Base-by-base conservation (phyloP, 2,797 vertebrate species). In the Salarias fasciatus region DNA sequence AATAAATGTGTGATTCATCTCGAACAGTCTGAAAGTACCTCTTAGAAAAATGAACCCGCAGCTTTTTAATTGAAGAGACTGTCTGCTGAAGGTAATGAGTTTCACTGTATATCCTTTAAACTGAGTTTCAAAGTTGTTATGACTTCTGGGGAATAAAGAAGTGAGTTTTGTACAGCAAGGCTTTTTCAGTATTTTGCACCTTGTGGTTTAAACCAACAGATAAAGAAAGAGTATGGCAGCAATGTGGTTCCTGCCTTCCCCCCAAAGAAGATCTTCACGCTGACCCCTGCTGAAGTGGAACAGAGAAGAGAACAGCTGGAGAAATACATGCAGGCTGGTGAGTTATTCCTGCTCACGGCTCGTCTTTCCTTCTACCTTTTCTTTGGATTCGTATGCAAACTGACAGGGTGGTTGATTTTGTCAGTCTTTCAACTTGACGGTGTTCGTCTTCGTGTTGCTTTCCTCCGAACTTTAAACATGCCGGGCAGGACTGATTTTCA, bases 271-370 rank as follows among this genome's bases (percentile, higher is more conserved):
- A 95, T 99, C 85, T 98, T 99, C 89, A 97, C 97, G 0, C 93
- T 99, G 68, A 99, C 96, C 1, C 94, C 96, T 0, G 94, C 93
- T 0, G 97, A 99, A 87, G 95, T 99, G 1, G 97, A 99, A 77
- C 97, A 99, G 84, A 93, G 97, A 30, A 89, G 98, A 72, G 97
- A 99, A 55, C 97, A 95, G 91, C 91, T 99, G 84, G 97, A 99
- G 92, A 99, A 98, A 66, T 99, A 99, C 92, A 99, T 99, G 96
- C 98, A 99, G 88, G 95, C 96, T 13, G 96, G 97, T 98, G 72
- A 94, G 97, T 90, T 72, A 38, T 63, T 78, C 50, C 36, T 45
- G 36, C 54, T 35, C 58, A 64, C 66, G 60, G 60, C 48, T 46
- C 28, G 60, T 59, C 13, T 72, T 68, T 50, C 30, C 33, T 79